Base-by-base conservation (phyloP, 2,888 invertebrate species). In the Nyleta sp. region DNA sequence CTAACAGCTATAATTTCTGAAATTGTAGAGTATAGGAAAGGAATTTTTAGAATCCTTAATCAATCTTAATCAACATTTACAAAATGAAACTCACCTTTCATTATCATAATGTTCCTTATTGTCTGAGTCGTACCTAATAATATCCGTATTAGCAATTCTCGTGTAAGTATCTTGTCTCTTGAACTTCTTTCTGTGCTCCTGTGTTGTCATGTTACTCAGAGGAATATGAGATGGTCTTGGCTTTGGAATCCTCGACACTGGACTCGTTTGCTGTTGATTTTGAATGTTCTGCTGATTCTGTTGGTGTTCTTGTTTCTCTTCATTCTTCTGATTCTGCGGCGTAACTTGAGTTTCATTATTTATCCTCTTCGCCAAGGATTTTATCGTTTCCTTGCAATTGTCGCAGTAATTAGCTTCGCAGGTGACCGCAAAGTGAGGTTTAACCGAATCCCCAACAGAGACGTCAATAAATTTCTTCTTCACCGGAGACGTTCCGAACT, bases 351-450 rank as follows among this genome's bases (percentile, higher is more conserved):
- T 81, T 38, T 84, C 87, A 13, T 84, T 87, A 3, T 83, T 84
- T 11, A 89, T 88, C 31, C 88, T 87, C 80, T 92, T 92, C 11
- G 93, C 93, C 78, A 93, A 88, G 74, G 91, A 91, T 74, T 92
- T 92, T 10, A 93, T 93, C 38, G 92, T 92, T 82, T 92, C 92
- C 84, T 93, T 93, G 85, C 93, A 94, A 77, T 93, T 93, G 86
- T 94, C 93, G 90, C 93, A 94, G 81, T 92, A 92, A 81, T 92
- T 92, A 22, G 91, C 92, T 40, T 92, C 91, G 80, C 92, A 91
- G 11, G 92, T 90, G 28, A 92, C 91, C 0, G 91, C 91, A 44
- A 92, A 91, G 57, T 92, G 91, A 0, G 82, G 91, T 82, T 91
- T 91, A 1, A 92, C 88, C 8, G 92, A 91, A 20, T 92, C 92